Percentiles rank a stretch among this genome's conserved stretches.
These are phyloP conservation scores for Xylocopa sonorina DNA, from an alignment of 1,140 invertebrate species.

Conservation along the genomic window DNA sequence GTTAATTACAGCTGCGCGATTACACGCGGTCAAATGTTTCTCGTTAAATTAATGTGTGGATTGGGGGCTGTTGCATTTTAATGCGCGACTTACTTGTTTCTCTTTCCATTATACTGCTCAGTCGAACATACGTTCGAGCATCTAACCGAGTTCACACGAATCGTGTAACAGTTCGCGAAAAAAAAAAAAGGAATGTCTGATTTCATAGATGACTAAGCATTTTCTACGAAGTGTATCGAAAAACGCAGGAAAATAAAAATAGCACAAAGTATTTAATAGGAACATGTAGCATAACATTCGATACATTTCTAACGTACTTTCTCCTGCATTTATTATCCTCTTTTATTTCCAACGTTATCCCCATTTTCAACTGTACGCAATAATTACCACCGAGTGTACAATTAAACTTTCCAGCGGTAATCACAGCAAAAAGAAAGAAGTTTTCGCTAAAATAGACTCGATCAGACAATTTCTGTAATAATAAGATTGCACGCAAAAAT, in stretches of 20 bases:
- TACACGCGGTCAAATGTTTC: background rate
- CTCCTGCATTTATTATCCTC: constrained; percentile 19
- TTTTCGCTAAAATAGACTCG: background rate
- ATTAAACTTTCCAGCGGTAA: constrained; percentile 34
- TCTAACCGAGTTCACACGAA: background rate
- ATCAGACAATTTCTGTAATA: constrained; percentile 1
- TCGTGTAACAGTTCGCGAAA: background rate
- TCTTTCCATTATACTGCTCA: background rate
- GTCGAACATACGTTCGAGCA: background rate
- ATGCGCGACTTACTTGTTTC: background rate
- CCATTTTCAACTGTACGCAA: background rate
- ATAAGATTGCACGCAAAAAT: background rate
- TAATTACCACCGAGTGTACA: constrained; percentile 13
- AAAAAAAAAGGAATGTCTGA: constrained; percentile 2
- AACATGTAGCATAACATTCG: background rate
- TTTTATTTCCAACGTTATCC: background rate
- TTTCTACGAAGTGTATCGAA: background rate
- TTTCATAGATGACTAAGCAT: too few species aligned
- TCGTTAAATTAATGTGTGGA: constrained; percentile 29
- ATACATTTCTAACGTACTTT: constrained; percentile 19
- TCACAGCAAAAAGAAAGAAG: background rate
- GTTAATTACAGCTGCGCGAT: background rate
- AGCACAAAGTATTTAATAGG: background rate
- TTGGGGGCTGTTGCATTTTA: constrained; percentile 31
- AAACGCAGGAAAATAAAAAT: background rate